Percentiles rank a stretch among this genome's conserved stretches.
phyloP scores from a whole-genome alignment of 2,888 invertebrate species.

The Eupsilia transversa region DNA sequence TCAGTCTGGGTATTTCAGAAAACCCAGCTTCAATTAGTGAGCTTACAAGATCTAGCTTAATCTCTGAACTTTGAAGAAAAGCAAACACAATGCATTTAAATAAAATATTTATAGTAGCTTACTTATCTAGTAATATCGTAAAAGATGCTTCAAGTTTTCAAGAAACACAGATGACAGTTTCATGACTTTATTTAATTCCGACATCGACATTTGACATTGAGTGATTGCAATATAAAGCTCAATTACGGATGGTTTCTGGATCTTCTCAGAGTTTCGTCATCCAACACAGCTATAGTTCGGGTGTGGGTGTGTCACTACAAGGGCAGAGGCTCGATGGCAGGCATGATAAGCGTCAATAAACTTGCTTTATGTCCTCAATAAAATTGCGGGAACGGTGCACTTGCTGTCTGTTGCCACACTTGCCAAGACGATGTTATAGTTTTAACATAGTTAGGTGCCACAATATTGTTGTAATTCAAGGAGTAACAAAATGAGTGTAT shows the following conservation, averaged over 20 bases:
- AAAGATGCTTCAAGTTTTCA: background rate
- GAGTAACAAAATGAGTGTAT: slow-evolving; percentile 8
- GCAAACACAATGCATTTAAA: slow-evolving; percentile 22
- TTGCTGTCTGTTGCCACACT: slow-evolving; percentile 25
- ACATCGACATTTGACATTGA: slow-evolving; percentile 39
- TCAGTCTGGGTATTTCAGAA: slow-evolving; percentile 41
- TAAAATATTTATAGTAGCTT: background rate
- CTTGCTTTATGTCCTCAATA: slow-evolving; percentile 70
- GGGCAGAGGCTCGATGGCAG: slow-evolving; percentile 38
- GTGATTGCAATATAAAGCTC: slow-evolving; percentile 41
- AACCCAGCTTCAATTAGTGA: slow-evolving; percentile 60
- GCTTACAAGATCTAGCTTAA: slow-evolving; percentile 36
- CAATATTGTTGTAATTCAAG: slow-evolving; percentile 35
- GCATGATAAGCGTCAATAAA: slow-evolving; percentile 75
- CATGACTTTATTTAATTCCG: slow-evolving; percentile 27
- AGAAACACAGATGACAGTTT: slow-evolving; percentile 3
- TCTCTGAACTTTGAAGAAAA: slow-evolving; percentile 30
- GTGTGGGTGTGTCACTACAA: background rate
- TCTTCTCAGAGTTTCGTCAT: slow-evolving; percentile 7
- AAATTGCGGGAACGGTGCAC: slow-evolving; percentile 50
- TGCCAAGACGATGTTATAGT: slow-evolving; percentile 28
- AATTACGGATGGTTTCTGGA: slow-evolving; percentile 24
- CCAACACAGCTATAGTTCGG: slow-evolving; percentile 30
- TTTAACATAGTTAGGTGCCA: slow-evolving; percentile 40
- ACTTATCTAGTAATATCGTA: background rate